Base-by-base conservation (phyloP, 2,113 vertebrate genomes). In the Australoheros scitulus region DNA sequence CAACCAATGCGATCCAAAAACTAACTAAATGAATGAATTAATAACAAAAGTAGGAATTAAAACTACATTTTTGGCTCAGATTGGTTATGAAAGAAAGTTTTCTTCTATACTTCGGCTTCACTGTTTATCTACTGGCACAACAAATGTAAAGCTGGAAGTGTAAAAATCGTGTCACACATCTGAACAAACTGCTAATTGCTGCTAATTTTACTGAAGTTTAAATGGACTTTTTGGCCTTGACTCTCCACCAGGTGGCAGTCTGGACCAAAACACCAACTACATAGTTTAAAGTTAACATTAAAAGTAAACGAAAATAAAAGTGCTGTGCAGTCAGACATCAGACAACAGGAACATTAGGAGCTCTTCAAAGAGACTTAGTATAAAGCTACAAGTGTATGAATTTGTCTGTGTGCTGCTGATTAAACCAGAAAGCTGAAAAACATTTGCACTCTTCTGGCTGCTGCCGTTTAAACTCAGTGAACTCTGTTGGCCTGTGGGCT, bases 221-320 rank as follows among this genome's bases (percentile, higher is more conserved):
- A 2, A 2, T 7, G 6, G 3, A 22, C 38, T 5, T 58, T 20
- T 38, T 11, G 88, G 61, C 79, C 58, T 29, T 3, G 34, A 11
- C 17, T 74, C 4, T 59, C 92, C 95, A 94, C 84, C 88, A 92
- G 94, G 92, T 18, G 91, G 92, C 92, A 87, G 72, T 14, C 22
- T 59, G 38, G 1, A 50, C 41, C 38, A 64, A 17, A 43, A 22
- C 36, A 38, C 24, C 9, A 60, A 20, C 24, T 4, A 7, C 38
- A n/a, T 55, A 13, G 5, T 22, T 24, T 3, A 2, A 7, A 38
- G 2, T 41, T 14, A 1, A 2, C 50, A 2, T 68, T 72, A n/a
- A 32, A 52, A 59, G 6, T 2, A 36, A 29, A 22, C 29, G 5
- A 68, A 52, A 41, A 24, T 52, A 0, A 36, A 64, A 38, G n/a